Evolutionary conservation across 2,113 vertebrate species (phyloP), one percentile per base, ranked within the genome.

Genomic region (Poicephalus gulielmi): DNA sequence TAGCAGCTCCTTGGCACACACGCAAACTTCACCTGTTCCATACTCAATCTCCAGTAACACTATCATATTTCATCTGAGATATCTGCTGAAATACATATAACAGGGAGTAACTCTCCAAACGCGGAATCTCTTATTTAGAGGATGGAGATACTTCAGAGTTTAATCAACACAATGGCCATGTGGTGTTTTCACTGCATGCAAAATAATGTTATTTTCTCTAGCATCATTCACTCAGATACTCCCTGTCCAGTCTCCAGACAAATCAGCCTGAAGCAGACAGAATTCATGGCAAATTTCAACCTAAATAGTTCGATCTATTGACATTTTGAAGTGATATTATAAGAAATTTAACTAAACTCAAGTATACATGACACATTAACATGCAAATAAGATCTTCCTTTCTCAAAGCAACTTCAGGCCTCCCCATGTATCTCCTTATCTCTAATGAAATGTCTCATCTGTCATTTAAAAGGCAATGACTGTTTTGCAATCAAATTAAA

Each of bases 51-150:
- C n/a, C 77, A 46, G 15, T 0, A 6, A 27, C 44, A 7, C 41
- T 1, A 4, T 0, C 8, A 0, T 4, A 17, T 28, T 59, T 12
- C 62, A 63, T 78, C 74, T 59, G 39, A 82, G 46, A 20, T 4
- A 35, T 35, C 57, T 59, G 23, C 41, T 59, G 57, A 47, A 0
- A 47, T 35, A 25, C 8, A 71, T 19, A 60, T 0, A 62, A 25
- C 60, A 31, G 50, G 18, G 24, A 37, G 24, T 50, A 13, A 22
- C 6, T 37, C 83, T 27, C 76, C 30, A 19, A 13, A 28, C n/a
- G 8, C 18, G 44, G 20, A 73, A 41, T 70, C 20, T 77, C 24
- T 8, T 5, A 52, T 47, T 90, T 28, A n/a, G 39, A 62, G 39
- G 27, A 63, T 10, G 44, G 62, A 64, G 67, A 53, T 30, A 11